A percentile compares a stretch with the other conserved stretches of the same genome.
Evolutionary conservation across 2,888 invertebrate genomes (phyloP).

Genomic region (Clitarchus hookeri): DNA sequence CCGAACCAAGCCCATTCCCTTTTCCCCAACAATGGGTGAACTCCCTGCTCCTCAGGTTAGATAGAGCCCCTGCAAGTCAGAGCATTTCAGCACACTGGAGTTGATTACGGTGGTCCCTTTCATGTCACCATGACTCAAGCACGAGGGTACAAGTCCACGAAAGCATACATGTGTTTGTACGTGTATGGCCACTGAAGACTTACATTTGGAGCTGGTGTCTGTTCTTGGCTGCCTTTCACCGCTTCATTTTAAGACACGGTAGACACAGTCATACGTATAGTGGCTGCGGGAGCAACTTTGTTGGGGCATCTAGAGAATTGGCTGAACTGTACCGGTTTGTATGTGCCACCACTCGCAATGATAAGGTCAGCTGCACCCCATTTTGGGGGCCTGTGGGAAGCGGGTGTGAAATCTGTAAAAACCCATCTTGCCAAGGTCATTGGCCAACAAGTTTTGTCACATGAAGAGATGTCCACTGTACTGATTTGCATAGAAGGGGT

Average conservation of each 20-base stretch:
- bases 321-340: constrained; percentile 29
- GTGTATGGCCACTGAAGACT: neutral
- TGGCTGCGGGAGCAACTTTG: neutral
- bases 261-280: neutral
- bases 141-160: neutral
- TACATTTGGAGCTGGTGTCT: neutral
- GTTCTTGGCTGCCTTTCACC: neutral
- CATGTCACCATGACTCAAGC: neutral
- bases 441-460: constrained; percentile 45
- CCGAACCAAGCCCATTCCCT: neutral
- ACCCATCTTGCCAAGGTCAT: constrained; percentile 47
- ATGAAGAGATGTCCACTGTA: constrained; percentile 47
- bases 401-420: constrained; percentile 49
- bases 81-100: neutral
- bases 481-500: constrained; percentile 49
- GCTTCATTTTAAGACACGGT: neutral
- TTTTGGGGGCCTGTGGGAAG: constrained; percentile 51
- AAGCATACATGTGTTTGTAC: neutral
- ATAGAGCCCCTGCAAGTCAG: neutral
- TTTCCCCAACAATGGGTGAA: neutral
- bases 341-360: neutral
- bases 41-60: neutral
- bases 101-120: neutral
- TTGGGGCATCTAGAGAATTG: neutral
- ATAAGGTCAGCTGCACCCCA: constrained; percentile 33